phyloP scores from a whole-genome alignment of 2,797 vertebrate genomes.

The Notolepis coatsorum region DNA sequence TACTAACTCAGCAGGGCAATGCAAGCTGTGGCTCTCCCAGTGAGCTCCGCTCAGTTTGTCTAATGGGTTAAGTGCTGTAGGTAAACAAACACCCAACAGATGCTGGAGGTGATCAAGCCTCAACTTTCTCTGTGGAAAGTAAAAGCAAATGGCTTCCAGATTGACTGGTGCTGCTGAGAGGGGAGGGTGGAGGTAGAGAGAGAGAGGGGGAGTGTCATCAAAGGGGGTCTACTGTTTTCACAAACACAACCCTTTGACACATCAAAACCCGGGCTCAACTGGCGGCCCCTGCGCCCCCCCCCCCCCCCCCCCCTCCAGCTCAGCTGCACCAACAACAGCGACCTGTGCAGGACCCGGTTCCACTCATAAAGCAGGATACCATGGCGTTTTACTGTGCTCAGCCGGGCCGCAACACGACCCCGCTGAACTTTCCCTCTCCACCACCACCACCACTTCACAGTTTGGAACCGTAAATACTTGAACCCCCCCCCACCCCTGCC shows the following conservation, averaged over 20 bases:
- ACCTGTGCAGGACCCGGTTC: conserved; percentile 55
- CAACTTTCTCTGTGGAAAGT: conserved; percentile 61
- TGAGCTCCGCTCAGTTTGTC: conserved; percentile 64
- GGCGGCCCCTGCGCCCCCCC: conserved; percentile 32
- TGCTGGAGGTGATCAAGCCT: conserved; percentile 60
- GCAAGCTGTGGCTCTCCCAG: conserved; percentile 28
- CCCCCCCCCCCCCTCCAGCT: conserved; percentile 30
- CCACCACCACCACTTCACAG: conserved; percentile 37
- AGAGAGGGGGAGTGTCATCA: conserved; percentile 58
- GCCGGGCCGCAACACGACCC: conserved; percentile 59
- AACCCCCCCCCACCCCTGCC: conserved; percentile 17
- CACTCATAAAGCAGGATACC: conserved; percentile 65
- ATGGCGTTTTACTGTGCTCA: conserved; percentile 55
- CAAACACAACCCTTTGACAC: conserved; percentile 64
- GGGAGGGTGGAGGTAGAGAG: not conserved
- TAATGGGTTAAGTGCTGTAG: conserved; percentile 82
- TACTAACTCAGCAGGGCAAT: conserved; percentile 28
- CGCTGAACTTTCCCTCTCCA: conserved; percentile 40
- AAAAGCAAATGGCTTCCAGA: conserved; percentile 76
- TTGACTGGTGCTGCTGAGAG: conserved; percentile 38
- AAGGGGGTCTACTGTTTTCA: conserved; percentile 67
- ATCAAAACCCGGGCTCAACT: conserved; percentile 49
- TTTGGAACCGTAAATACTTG: conserved; percentile 67
- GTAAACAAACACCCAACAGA: conserved; percentile 89
- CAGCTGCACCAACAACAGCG: conserved; percentile 74